phyloP scores from a whole-genome alignment of 2,888 invertebrate species.

The Dermolepida albohirtum region DNA sequence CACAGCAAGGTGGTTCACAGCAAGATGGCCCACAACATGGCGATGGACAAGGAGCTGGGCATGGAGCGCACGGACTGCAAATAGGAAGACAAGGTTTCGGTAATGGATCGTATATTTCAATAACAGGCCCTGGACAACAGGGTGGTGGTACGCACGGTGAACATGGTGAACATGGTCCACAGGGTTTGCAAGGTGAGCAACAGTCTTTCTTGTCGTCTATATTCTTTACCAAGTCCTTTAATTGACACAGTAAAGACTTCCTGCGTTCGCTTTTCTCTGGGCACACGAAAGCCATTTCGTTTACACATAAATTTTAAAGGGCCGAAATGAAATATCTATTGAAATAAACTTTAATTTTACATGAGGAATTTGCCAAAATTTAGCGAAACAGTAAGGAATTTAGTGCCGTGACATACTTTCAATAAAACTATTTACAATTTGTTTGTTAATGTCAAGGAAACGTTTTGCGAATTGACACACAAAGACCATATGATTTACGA shows the following conservation, averaged over 20 bases:
- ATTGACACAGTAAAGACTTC: slow-evolving; percentile 56
- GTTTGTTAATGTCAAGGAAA: slow-evolving; percentile 46
- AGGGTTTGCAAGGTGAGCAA: slow-evolving; percentile 25
- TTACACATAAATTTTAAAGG: slow-evolving; percentile 44
- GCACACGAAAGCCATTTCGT: slow-evolving; percentile 46
- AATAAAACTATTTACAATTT: slow-evolving; percentile 38
- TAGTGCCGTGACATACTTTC: slow-evolving; percentile 37
- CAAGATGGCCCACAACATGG: slow-evolving; percentile 63
- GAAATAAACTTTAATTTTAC: slow-evolving; percentile 46
- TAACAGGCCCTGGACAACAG: slow-evolving; percentile 58
- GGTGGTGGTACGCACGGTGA: slow-evolving; percentile 57
- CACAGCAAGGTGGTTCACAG: slow-evolving; percentile 58
- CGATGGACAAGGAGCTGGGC: slow-evolving; percentile 54
- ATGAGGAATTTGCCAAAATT: slow-evolving; percentile 40
- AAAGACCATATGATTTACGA: slow-evolving; percentile 42
- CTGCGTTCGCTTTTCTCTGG: slow-evolving; percentile 53
- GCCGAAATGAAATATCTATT: slow-evolving; percentile 34
- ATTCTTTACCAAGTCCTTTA: slow-evolving; percentile 58
- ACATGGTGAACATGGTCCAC: slow-evolving; percentile 56
- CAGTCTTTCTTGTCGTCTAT: slow-evolving; percentile 54
- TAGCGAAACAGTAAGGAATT: slow-evolving; percentile 39
- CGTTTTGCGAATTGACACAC: slow-evolving; percentile 45
- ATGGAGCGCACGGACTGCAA: slow-evolving; percentile 67
- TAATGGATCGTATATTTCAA: slow-evolving; percentile 69
- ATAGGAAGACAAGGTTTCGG: slow-evolving; percentile 71